Conservation (phyloP, 2,888 invertebrate genomes). For the Phalera bucephala region DNA sequence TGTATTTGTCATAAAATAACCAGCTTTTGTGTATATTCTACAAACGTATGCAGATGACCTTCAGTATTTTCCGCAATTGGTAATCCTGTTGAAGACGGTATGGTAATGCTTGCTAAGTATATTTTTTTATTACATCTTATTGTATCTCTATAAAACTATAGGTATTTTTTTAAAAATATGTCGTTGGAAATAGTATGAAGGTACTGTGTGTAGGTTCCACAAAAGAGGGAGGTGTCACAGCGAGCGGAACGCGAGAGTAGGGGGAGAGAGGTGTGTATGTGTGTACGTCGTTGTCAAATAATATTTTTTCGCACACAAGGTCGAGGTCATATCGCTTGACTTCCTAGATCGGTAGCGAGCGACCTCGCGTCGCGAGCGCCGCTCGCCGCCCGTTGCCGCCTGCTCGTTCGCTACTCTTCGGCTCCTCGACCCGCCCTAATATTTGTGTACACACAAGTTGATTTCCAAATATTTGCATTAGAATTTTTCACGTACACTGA, state of each 20-base stretch:
- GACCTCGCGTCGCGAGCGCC: conserved; percentile 43
- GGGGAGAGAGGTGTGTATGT: conserved; percentile 31
- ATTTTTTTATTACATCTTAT: conserved; percentile 10
- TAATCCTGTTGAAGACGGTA: conserved; percentile 47
- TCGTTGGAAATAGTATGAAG: too few species aligned
- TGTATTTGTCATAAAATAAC: conserved; percentile 30
- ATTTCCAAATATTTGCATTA: too few species aligned
- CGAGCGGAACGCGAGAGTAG: conserved; percentile 24
- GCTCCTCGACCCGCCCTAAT: conserved; percentile 9
- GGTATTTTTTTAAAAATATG: too few species aligned
- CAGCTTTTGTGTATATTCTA: conserved; percentile 26
- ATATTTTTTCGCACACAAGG: conserved; percentile 78
- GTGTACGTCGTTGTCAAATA: conserved; percentile 61
- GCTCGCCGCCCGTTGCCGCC: conserved; percentile 29
- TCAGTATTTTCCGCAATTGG: conserved; percentile 56
- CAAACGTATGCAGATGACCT: conserved; percentile 44
- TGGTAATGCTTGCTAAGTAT: conserved; percentile 21
- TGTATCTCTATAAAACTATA: too few species aligned
- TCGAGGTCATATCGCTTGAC: conserved; percentile 76
- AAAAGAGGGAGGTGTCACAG: conserved; percentile 5
- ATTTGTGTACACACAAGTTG: conserved; percentile 3
- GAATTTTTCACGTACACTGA: too few species aligned
- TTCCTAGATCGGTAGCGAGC: conserved; percentile 69
- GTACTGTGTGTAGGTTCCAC: too few species aligned
- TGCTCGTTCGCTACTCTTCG: conserved; percentile 14